phyloP scores from a whole-genome alignment of 2,113 vertebrate genomes.

The Tiliqua scincoides region DNA sequence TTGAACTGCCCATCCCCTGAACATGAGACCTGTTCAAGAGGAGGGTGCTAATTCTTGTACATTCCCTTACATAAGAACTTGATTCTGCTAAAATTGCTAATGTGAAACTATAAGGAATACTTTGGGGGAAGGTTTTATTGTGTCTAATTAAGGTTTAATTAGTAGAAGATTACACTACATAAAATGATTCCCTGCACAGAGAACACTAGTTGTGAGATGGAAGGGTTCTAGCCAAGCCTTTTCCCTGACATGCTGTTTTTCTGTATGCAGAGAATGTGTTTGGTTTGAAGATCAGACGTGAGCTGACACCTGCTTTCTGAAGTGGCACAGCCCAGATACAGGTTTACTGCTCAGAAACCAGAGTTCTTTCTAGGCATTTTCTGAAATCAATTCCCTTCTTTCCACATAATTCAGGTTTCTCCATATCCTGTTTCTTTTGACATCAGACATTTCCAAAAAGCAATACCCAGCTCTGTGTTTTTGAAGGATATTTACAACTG shows the following conservation, averaged over 20 bases:
- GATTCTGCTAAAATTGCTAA: neutral
- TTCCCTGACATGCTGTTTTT: neutral
- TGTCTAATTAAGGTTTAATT: neutral
- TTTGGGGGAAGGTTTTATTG: neutral
- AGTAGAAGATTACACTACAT: neutral
- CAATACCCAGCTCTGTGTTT: too few species aligned
- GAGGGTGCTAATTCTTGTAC: neutral
- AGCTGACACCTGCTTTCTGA: neutral
- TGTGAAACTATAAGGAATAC: neutral
- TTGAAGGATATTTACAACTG: neutral
- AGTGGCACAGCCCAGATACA: neutral
- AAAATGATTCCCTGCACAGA: neutral
- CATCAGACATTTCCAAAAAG: neutral
- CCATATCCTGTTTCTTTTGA: neutral
- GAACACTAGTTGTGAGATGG: neutral
- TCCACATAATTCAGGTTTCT: neutral
- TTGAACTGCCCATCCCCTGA: neutral
- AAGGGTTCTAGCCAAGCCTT: neutral
- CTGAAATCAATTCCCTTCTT: constrained; percentile 37
- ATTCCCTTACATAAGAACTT: neutral
- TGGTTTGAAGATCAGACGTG: neutral
- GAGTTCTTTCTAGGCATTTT: constrained; percentile 21
- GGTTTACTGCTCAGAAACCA: neutral
- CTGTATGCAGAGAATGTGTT: neutral
- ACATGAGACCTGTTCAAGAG: neutral